Evolutionary conservation across 2,888 invertebrate genomes (phyloP).

Genomic region (Operophtera brumata): DNA sequence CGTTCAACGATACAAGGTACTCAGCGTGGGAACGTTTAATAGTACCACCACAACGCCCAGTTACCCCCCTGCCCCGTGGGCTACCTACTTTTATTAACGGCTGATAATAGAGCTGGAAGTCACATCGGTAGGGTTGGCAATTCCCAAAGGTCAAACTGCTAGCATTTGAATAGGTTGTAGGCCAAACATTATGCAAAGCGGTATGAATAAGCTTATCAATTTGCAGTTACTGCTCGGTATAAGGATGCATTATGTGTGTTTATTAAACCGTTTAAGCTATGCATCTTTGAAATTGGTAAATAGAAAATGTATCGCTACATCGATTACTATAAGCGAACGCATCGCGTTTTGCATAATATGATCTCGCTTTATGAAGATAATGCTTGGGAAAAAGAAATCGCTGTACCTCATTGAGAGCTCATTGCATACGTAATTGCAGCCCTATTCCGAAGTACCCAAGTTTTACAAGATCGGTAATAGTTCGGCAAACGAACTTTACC

Average conservation of each 20-base stretch:
- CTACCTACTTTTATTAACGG: slow-evolving; percentile 63
- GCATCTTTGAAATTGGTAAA: slow-evolving; percentile 16
- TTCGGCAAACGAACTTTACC: slow-evolving; percentile 56
- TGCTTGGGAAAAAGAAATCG: slow-evolving; percentile 21
- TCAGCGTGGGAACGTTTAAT: slow-evolving; percentile 22
- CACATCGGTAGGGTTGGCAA: slow-evolving; percentile 43
- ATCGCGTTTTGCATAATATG: slow-evolving; percentile 15
- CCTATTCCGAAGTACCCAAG: slow-evolving; percentile 19
- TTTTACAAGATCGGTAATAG: slow-evolving; percentile 23
- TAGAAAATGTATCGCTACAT: slow-evolving; percentile 21
- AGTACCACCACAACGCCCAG: slow-evolving; percentile 24
- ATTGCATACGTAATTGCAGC: slow-evolving; percentile 25
- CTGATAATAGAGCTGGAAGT: slow-evolving; percentile 58
- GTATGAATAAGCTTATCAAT: slow-evolving; percentile 28
- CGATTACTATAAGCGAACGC: slow-evolving; percentile 1
- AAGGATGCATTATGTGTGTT: slow-evolving; percentile 19
- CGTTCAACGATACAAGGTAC: slow-evolving; percentile 7
- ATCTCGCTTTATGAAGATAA: slow-evolving; percentile 14
- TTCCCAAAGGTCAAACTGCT: slow-evolving; percentile 35
- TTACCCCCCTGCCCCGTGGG: slow-evolving; percentile 46
- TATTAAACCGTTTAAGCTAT: slow-evolving; percentile 16
- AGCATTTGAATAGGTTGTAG: slow-evolving; percentile 32
- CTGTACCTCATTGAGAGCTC: slow-evolving; percentile 19
- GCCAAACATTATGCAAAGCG: slow-evolving; percentile 31
- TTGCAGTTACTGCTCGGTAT: slow-evolving; percentile 25